These are phyloP conservation scores for Orthonyx spaldingii DNA, from an alignment of 2,113 vertebrate genomes.

Conservation along the genomic window DNA sequence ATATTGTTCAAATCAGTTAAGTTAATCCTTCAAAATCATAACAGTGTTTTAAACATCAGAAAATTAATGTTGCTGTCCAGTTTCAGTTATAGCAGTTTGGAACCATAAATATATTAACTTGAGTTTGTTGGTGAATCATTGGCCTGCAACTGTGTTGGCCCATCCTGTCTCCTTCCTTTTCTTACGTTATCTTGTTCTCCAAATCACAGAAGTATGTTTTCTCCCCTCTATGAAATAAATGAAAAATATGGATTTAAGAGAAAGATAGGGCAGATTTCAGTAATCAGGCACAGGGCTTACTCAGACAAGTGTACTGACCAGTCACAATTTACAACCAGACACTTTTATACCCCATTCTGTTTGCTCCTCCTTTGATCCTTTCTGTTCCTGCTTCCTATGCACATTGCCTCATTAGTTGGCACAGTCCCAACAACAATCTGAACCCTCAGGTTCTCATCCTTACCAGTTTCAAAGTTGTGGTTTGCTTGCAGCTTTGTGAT, in stretches of 20 bases:
- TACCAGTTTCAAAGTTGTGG: rapidly evolving
- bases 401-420: not conserved
- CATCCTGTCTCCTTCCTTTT: not conserved
- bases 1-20: not conserved
- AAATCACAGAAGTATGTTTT: not conserved
- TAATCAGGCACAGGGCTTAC: not conserved
- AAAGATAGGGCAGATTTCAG: not conserved
- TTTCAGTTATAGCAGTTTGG: not conserved
- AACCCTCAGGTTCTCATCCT: not conserved
- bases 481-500: not conserved
- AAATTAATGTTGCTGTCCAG: not conserved
- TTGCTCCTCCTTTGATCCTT: not conserved
- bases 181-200: not conserved
- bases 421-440: not conserved
- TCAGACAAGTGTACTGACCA: not conserved
- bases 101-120: not conserved
- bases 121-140: not conserved
- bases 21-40: not conserved
- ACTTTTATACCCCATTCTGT: not conserved
- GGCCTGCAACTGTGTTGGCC: not conserved
- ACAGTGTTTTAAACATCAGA: not conserved
- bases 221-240: not conserved
- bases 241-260: not conserved
- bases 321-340: not conserved
- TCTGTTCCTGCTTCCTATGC: not conserved